Base-by-base conservation (phyloP, 92 coral and sea anemone genomes). In the Umimayanthus chanpuru region DNA sequence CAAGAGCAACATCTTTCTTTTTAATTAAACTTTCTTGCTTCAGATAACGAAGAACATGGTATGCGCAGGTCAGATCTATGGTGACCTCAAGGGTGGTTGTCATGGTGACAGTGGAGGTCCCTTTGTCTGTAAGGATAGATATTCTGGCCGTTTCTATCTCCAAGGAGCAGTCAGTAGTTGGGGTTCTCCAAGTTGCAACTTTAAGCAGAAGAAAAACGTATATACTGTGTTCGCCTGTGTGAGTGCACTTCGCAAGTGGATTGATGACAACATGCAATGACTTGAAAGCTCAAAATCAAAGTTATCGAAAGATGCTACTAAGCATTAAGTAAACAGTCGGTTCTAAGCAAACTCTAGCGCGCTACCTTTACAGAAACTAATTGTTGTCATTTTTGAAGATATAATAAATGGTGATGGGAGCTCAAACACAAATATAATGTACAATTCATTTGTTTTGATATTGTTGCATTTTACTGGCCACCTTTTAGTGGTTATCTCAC, bases 51-150 rank as follows among this genome's bases (percentile, higher is more conserved):
- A 70, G 41, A 74, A 88, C 64, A 73, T 88, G 93, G 61, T 91
- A 70, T 88, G 93, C 65, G 93, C 91, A 28, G 93, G 93, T 73
- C 82, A 83, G 55, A 88, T 89, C 39, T 80, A 77, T 8, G 82
- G 80, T 36, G 73, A 82, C 4, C 76, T 84, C 81, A 81, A 67
- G 21, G 90, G 93, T 85, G 93, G 93, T 40, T 91, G 91, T 73
- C 88, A 88, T 75, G 93, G 93, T 11, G 93, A 91, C 74, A 88
- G 89, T 80, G 91, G 93, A 40, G 91, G 93, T 16, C 93, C 93
- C 50, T 91, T 91, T 16, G 93, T 91, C 58, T 91, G 93, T 64
- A 86, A 83, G 73, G 93, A 91, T 81, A 36, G 73, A 41, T n/a
- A 72, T 25, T 67, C 86, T 47, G 90, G 86, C 44, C 67, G 76